Conservation (phyloP, 2,797 vertebrate species). For the Gephyroberyx darwinii region DNA sequence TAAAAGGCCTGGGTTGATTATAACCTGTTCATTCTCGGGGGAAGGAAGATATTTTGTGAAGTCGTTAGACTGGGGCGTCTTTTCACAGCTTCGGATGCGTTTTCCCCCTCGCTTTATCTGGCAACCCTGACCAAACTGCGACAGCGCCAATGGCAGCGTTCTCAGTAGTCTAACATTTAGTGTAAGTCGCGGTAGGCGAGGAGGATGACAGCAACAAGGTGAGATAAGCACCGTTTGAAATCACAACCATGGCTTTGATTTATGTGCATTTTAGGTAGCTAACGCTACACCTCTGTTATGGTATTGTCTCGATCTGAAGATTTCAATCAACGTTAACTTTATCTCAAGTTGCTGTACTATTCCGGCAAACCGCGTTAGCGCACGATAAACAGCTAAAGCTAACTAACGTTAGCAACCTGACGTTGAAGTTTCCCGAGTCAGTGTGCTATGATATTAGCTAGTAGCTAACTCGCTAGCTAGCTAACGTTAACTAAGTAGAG, state of each 20-base stretch:
- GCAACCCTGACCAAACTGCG: constrained; percentile 80
- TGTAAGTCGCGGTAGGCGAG: constrained; percentile 66
- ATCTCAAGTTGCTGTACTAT: constrained; percentile 62
- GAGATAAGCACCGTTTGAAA: constrained; percentile 67
- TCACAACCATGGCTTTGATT: constrained; percentile 13
- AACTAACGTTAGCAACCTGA: constrained; percentile 57
- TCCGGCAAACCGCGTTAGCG: constrained; percentile 55
- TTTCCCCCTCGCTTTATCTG: constrained; percentile 70
- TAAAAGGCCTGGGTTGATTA: background rate
- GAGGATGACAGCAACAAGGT: constrained; percentile 83
- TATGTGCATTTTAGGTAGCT: background rate
- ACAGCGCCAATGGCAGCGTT: constrained; percentile 78
- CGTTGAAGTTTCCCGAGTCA: constrained; percentile 42
- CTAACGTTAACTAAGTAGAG: constrained; percentile 25
- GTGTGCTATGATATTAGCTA: constrained; percentile 14
- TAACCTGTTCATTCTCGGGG: background rate
- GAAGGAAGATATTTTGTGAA: background rate
- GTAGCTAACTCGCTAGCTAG: constrained; percentile 23
- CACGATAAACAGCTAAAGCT: constrained; percentile 57
- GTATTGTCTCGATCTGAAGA: constrained; percentile 16
- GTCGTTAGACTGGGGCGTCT: constrained; percentile 26
- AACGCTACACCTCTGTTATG: background rate
- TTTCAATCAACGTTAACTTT: constrained; percentile 61
- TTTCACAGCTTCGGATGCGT: constrained; percentile 39
- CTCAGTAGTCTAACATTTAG: constrained; percentile 49